Base-by-base conservation (phyloP, 1,140 invertebrate species). In the Mactra quadrangularis region DNA sequence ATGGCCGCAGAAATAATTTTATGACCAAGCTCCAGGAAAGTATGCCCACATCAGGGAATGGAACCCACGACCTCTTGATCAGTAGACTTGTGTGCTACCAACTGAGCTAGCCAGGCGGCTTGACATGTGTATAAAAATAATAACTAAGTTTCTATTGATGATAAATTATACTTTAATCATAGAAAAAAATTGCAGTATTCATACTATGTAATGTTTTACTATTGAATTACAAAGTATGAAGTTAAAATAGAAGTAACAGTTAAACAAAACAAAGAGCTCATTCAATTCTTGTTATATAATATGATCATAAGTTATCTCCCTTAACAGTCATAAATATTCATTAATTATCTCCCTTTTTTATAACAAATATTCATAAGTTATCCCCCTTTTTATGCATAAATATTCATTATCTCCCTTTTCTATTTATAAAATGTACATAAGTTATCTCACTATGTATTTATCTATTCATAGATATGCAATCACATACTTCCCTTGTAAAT, bases 121-220 rank as follows among this genome's bases (percentile, higher is more conserved):
- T n/a, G n/a, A n/a, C n/a, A n/a, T n/a, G n/a, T n/a, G n/a, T n/a
- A n/a, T n/a, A n/a, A n/a, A n/a, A n/a, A n/a, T n/a, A n/a, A n/a
- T n/a, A n/a, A n/a, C 35, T 15, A 3, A 50, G 45, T 27, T 3
- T 29, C 3, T 17, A 41, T 4, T 3, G 64, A 68, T 68, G 64
- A 68, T 68, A 68, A 68, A 68, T 68, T 68, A 68, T 68, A 52
- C 64, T 68, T 68, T 68, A 68, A 68, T 68, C 64, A 68, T 68
- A 68, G 64, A 68, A 68, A 68, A 66, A 68, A 68, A 68, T 68
- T 68, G 64, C 64, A 68, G 64, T 68, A 47, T 68, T 50, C 45
- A 27, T 68, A 68, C 45, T 47, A 68, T 68, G 64, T 41, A 68
- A 68, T 68, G 41, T 68, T 68, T 64, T 41, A 41, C 64, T 68